Base-by-base conservation (phyloP, 2,797 vertebrate genomes). In the Smutsia gigantea region DNA sequence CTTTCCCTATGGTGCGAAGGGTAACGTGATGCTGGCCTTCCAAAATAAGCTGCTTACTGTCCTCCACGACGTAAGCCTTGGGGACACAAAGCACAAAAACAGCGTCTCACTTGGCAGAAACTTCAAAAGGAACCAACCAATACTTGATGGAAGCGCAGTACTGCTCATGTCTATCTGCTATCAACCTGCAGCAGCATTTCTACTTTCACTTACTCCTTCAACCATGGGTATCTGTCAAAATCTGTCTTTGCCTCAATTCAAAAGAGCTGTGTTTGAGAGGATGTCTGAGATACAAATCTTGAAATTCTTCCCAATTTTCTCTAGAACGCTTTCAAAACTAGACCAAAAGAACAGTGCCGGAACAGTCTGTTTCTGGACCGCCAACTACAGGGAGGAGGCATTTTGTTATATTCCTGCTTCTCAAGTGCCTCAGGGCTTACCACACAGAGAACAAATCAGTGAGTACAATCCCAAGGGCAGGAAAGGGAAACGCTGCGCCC, bases 11-110 rank as follows among this genome's bases (percentile, higher is more conserved):
- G 55, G 99, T 99, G 97, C 98, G 99, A 96, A 99, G 99, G 13
- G 99, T 98, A 97, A 99, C 99, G 37, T 99, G 99, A 97, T 99
- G 99, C 97, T 99, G 99, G 39, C 99, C 99, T 98, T 99, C 99
- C 95, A 99, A 98, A 98, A 99, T 99, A 77, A 99, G 99, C 97
- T 99, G 99, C 95, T 99, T 99, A 97, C 99, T 99, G 98, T 99
- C 99, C 98, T 99, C 99, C 0, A 99, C 99, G 89, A 99, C 99
- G 78, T 99, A 99, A 0, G 99, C 99, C 99, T 99, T 97, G 25
- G 97, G 87, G 98, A 89, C 37, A 82, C 4, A 97, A 95, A 91
- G 27, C 14, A 82, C 23, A 97, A 82, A 97, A 34, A 61, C 4
- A 94, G 95, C 10, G 68, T 8, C 19, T 13, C 34, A 51, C 63